Evolutionary conservation across 1,140 invertebrate genomes (phyloP).

Genomic region (Chrysopa pallens): DNA sequence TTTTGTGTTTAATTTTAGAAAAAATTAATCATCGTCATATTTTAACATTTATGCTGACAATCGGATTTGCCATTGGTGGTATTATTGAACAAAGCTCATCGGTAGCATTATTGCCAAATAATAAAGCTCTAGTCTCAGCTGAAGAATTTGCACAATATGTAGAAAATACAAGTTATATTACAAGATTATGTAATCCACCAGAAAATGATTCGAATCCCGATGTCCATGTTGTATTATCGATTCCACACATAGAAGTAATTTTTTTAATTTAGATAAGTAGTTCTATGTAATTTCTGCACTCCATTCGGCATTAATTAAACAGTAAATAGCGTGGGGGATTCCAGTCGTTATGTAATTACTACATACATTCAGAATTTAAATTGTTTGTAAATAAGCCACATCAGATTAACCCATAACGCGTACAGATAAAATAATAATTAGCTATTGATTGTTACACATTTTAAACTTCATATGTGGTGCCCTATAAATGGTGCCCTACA

Average conservation of each 20-base stretch:
- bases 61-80: conserved; percentile 33
- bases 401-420: too few species aligned
- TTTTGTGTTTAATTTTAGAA: conserved; percentile 17
- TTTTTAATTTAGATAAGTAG: background rate
- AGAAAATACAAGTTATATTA: conserved; percentile 24
- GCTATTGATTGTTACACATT: too few species aligned
- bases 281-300: too few species aligned
- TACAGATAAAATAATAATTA: too few species aligned
- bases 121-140: conserved; percentile 17
- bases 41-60: conserved; percentile 28
- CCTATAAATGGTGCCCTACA: too few species aligned
- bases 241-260: conserved; percentile 20
- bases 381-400: background rate
- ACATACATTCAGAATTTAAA: too few species aligned
- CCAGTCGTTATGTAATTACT: too few species aligned
- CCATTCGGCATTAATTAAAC: too few species aligned
- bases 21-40: conserved; percentile 30
- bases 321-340: too few species aligned
- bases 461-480: too few species aligned
- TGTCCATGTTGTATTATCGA: conserved; percentile 17
- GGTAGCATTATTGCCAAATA: conserved; percentile 30
- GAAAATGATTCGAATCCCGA: conserved; percentile 2
- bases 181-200: conserved; percentile 19
- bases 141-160: conserved; percentile 25
- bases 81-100: conserved; percentile 34